Evolutionary conservation across 1,140 invertebrate species (phyloP), one percentile per base, ranked within the genome.

Genomic region (Drosophila orosa): DNA sequence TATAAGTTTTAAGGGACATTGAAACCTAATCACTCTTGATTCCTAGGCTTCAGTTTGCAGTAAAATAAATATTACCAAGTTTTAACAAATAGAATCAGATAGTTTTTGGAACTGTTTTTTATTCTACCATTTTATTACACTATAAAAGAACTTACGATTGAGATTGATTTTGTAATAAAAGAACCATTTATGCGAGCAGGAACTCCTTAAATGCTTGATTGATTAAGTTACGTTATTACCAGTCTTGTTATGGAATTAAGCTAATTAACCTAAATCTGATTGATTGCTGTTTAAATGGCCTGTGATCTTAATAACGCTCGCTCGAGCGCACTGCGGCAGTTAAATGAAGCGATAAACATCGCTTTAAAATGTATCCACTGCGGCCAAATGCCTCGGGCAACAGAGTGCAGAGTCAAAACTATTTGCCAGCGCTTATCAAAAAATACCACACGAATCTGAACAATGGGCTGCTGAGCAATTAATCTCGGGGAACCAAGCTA

Each of bases 401-500:
- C 65, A 35, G 29, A 68, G 52, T n/a, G 27, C 65, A 45, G 44
- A 71, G 52, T 27, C 35, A 58, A 68, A 71, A 71, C 67, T 69
- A 71, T 71, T 71, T 71, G 63, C 67, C 33, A 69, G 27, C 29
- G 48, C 58, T 87, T 82, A 86, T 86, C 83, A 50, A 31, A 50
- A 56, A 62, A 81, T 78, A 73, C 59, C 81, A 74, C 45, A 60
- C 48, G 57, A 61, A 86, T 83, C 63, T 73, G 55, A 79, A 79
- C 78, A 79, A 56, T 66, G 45, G 59, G 62, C 66, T 72, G 82
- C 67, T 45, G 71, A 78, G 66, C 83, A 79, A 87, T 86, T 87
- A 87, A 87, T 86, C 79, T 73, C 72, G 44, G 44, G 31, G 45
- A 42, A 42, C 40, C 52, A 52, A 52, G 50, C 22, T 17, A 52